phyloP scores from a whole-genome alignment of 2,888 invertebrate genomes.

The Mimachlamys varia region DNA sequence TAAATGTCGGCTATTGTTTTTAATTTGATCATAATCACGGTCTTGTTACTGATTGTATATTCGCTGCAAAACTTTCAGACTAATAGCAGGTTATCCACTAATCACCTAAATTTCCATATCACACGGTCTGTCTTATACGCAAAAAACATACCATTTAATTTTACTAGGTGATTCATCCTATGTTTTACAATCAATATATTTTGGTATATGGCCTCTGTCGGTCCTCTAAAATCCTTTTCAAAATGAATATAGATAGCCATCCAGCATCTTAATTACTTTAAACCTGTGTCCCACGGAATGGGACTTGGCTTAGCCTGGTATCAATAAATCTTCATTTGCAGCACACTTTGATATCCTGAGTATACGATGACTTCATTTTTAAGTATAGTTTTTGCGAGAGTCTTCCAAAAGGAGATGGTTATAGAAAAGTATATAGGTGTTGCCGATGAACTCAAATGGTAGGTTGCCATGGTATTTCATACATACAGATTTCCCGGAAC shows the following conservation, averaged over 20 bases:
- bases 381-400: constrained; percentile 18
- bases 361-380: constrained; percentile 27
- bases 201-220: constrained; percentile 4
- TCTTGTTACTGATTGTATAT: background rate
- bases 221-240: constrained; percentile 25
- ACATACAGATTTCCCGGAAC: constrained; percentile 3
- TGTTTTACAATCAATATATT: constrained; percentile 22
- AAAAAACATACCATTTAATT: constrained; percentile 27
- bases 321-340: constrained; percentile 36
- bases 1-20: constrained; percentile 18
- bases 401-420: constrained; percentile 9
- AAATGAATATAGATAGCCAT: constrained; percentile 29
- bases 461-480: background rate
- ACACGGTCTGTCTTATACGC: background rate
- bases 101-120: background rate
- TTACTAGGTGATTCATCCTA: constrained; percentile 11
- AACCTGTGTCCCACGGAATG: constrained; percentile 10
- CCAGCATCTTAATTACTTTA: constrained; percentile 21
- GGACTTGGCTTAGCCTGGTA: constrained; percentile 13
- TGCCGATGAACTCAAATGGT: constrained; percentile 15
- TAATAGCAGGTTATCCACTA: background rate
- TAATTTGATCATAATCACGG: constrained; percentile 21
- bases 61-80: constrained; percentile 18
- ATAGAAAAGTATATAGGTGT: constrained; percentile 29
- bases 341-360: background rate